Conservation (phyloP, 2,113 vertebrate species). For the Zosterops pallidus region DNA sequence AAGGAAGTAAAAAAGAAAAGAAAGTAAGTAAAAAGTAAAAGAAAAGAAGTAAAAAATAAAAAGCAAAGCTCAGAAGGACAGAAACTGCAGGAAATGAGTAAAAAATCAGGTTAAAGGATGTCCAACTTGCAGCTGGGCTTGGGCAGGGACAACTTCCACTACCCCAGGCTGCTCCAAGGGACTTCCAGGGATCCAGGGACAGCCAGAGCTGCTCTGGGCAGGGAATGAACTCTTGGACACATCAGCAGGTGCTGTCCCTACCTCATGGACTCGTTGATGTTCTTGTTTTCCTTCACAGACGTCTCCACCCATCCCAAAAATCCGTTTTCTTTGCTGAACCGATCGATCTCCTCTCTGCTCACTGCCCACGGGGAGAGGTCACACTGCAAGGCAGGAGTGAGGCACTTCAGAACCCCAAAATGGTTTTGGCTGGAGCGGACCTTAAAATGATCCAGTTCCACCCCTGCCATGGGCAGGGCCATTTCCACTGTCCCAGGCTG, state of each 20-base stretch:
- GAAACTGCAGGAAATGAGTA: background rate
- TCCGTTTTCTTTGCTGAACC: slow-evolving; percentile 84
- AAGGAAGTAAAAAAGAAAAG: too few species aligned
- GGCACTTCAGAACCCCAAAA: background rate
- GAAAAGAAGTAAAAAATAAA: background rate
- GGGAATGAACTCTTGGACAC: background rate
- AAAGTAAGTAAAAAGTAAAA: too few species aligned
- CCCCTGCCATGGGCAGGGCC: background rate
- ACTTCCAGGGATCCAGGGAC: background rate
- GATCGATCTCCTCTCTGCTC: slow-evolving; percentile 78
- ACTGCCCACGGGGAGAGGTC: slow-evolving; percentile 83
- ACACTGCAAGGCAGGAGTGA: slow-evolving; percentile 69
- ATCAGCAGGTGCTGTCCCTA: background rate
- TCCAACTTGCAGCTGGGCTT: background rate
- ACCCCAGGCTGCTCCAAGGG: background rate
- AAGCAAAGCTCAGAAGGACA: background rate
- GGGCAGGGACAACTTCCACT: background rate
- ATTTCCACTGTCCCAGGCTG: background rate
- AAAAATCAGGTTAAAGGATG: background rate
- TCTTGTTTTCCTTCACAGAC: slow-evolving; percentile 90
- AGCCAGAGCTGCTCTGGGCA: background rate
- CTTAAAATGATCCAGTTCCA: background rate
- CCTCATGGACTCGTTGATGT: slow-evolving; percentile 85
- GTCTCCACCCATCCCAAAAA: slow-evolving; percentile 88
- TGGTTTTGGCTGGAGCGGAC: fast-evolving